A percentile compares a stretch with the other conserved stretches of the same genome.
These are phyloP conservation scores for Jordanella pulchra DNA, from an alignment of 2,797 vertebrate genomes.

Conservation along the genomic window DNA sequence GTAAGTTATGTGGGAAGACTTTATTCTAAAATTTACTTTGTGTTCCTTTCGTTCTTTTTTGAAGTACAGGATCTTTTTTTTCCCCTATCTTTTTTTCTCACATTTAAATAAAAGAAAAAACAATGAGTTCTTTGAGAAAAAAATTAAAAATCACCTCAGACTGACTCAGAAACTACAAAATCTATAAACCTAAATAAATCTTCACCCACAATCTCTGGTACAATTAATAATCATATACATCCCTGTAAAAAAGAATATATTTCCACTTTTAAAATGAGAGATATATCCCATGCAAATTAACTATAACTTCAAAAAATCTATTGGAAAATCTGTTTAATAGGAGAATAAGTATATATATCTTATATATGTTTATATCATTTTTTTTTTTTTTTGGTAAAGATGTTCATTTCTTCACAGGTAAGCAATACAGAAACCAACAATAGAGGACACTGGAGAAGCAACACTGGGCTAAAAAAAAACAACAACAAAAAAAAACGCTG, in stretches of 20 bases:
- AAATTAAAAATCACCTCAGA: too few relatives aligned
- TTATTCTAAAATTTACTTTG: not conserved
- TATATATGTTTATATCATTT: too few relatives aligned
- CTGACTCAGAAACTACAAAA: not conserved
- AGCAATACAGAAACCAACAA: constrained; percentile 69
- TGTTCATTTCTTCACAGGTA: constrained; percentile 39
- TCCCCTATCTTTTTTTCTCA: too few relatives aligned
- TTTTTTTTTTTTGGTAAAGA: too few relatives aligned
- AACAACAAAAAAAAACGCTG: constrained; percentile 34
- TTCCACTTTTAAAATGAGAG: not conserved
- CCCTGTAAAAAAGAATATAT: too few relatives aligned
- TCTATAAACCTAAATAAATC: not conserved
- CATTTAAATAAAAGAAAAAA: too few relatives aligned
- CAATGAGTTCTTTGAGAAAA: too few relatives aligned
- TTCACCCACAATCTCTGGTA: not conserved
- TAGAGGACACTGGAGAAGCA: constrained; percentile 64
- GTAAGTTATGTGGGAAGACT: constrained; percentile 76
- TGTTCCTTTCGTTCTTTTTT: not conserved
- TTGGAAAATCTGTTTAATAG: too few relatives aligned
- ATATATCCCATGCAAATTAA: not conserved
- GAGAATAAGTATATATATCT: too few relatives aligned
- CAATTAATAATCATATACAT: too few relatives aligned
- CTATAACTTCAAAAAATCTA: not conserved
- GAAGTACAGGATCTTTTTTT: too few relatives aligned
- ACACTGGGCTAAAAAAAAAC: constrained; percentile 42